Evolutionary conservation across 2,888 invertebrate genomes (phyloP), one percentile per base, ranked within the genome.

Genomic region (Campoplex capitator): DNA sequence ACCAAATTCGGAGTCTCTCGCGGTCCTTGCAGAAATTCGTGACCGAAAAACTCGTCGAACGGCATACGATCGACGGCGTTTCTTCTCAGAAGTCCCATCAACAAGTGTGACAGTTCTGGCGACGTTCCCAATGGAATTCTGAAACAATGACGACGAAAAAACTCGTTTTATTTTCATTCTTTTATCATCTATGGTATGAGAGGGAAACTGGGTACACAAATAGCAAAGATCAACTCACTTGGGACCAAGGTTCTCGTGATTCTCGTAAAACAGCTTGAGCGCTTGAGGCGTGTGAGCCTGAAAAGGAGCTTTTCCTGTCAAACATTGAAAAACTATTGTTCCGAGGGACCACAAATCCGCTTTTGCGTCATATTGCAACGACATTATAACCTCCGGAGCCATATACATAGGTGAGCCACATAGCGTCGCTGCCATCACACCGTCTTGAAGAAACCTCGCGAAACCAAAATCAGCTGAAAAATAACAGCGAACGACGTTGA

Each of bases 391-490:
- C 96, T 99, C 99, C 0, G 99, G 99, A 54, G 99, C 99, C 99
- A 99, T 99, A 94, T 99, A 99, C 99, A 99, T 99, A 18, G 99
- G 99, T 73, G 99, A 99, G 71, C 99, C 99, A 95, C 99, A 99
- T 65, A 99, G 96, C 51, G 99, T 99, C 88, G 99, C 99, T 81
- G 99, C 99, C 99, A 99, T 99, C 81, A 99, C 99, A 88, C 99
- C 99, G 94, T 99, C 99, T 95, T 98, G 98, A 71, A 99, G 96
- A 95, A 99, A 99, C 94, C 99, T 96, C 79, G 99, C 99, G 95
- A 99, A 99, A 76, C 99, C 99, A 95, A 99, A 99, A 96, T 99
- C 99, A 93, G 99, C 99, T 98, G 95, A 83, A 95, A 62, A 28
- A 92, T 78, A 76, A 88, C 71, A 88, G 68, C 87, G 51, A 9